A percentile compares a stretch with the other conserved stretches of the same genome.
Conservation (phyloP, 2,113 vertebrate species). For the Tricholaema leucomelas region DNA sequence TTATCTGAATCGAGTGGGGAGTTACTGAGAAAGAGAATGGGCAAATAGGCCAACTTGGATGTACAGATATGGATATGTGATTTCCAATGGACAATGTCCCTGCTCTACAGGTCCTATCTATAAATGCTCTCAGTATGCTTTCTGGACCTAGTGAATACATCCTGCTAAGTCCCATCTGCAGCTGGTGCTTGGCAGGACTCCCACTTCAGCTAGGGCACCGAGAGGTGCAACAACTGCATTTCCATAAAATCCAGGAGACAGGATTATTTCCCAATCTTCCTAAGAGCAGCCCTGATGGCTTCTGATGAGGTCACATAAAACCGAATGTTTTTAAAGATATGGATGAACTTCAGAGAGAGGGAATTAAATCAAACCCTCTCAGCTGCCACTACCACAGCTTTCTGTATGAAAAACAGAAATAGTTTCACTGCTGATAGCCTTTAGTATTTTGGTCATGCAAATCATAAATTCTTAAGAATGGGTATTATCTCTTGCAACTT, state of each 20-base stretch:
- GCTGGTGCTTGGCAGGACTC: not conserved
- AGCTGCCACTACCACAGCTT: not conserved
- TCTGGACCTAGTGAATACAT: not conserved
- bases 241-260: not conserved
- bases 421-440: conserved; percentile 5
- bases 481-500: conserved; percentile 19
- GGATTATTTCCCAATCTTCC: not conserved
- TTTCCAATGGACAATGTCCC: not conserved
- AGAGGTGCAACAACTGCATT: not conserved
- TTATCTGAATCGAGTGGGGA: not conserved
- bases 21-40: not conserved
- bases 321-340: not conserved
- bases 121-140: not conserved
- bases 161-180: not conserved
- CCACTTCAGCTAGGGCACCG: not conserved
- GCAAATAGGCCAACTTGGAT: not conserved
- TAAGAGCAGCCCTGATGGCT: not conserved
- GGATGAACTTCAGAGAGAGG: not conserved
- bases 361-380: not conserved
- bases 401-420: not conserved
- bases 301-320: not conserved
- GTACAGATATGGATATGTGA: not conserved
- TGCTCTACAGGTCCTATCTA: not conserved
- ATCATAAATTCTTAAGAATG: conserved; percentile 33
- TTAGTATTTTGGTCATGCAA: conserved; percentile 16